Percentiles rank a stretch among this genome's conserved stretches.
Conservation (phyloP, 2,888 invertebrate genomes). For the Yponomeuta malinellus region DNA sequence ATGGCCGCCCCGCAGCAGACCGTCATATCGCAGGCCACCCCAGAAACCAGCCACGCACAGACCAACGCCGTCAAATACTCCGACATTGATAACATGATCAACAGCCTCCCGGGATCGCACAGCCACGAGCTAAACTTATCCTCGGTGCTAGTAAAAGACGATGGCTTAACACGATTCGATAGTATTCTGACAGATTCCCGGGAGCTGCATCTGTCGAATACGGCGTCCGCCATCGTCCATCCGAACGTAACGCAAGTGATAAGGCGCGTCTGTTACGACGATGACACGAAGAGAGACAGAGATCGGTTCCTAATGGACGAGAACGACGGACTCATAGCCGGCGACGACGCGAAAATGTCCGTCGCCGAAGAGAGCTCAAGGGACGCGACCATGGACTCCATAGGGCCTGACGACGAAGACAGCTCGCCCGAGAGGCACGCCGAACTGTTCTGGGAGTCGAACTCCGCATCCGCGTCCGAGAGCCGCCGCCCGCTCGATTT, state of each 20-base stretch:
- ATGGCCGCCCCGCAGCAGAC: conserved; percentile 60
- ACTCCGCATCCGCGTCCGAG: conserved; percentile 55
- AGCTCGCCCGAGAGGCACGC: conserved; percentile 58
- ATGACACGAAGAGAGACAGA: conserved; percentile 41
- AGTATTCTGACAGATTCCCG: conserved; percentile 50
- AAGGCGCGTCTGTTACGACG: conserved; percentile 54
- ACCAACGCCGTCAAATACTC: conserved; percentile 47
- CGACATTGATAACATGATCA: conserved; percentile 57
- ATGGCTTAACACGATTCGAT: conserved; percentile 52
- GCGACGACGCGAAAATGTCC: conserved; percentile 48
- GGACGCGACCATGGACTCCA: conserved; percentile 46
- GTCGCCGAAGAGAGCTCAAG: conserved; percentile 51
- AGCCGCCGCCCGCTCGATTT: conserved; percentile 51
- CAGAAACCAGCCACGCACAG: conserved; percentile 32
- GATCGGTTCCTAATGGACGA: conserved; percentile 50
- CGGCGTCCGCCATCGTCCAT: conserved; percentile 58
- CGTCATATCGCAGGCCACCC: conserved; percentile 59
- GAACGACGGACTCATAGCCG: conserved; percentile 42
- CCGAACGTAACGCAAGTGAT: conserved; percentile 64
- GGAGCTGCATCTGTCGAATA: conserved; percentile 50
- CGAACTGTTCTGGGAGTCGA: conserved; percentile 67
- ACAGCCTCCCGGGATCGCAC: conserved; percentile 40
- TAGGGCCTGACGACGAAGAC: conserved; percentile 46
- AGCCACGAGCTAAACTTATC: conserved; percentile 40
- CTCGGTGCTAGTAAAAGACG: conserved; percentile 56